Evolutionary conservation across 2,113 vertebrate species (phyloP), one percentile per base, ranked within the genome.

Genomic region (Castor canadensis): DNA sequence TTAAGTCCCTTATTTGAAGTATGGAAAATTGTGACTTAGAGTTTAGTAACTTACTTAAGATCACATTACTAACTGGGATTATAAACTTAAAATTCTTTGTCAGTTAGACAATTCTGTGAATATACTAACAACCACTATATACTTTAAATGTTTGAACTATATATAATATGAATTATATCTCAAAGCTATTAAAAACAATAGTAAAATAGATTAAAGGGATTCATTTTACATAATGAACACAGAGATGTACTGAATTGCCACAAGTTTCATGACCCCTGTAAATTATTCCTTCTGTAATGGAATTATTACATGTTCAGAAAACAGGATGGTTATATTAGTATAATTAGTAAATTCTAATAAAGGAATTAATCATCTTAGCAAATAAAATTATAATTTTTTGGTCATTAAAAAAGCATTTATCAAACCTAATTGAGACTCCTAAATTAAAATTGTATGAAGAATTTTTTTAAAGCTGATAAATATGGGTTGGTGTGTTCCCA

Each of bases 281-380:
- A 75, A 87, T 66, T 58, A 64, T 22, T 72, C n/a, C 64, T 95
- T 66, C 17, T 91, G 7, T 52, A 62, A 35, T 67, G 35, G 73
- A 75, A 75, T 93, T n/a, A 88, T 6, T 77, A 19, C 56, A 19
- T 75, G 38, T 88, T 91, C 92, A 97, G 24, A 66, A 82, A 89
- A 87, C 0, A 60, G 75, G 3, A 71, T 96, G 94, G 86, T 81
- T 30, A 40, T 84, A 11, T 64, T 0, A 0, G 20, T 12, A 9
- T 72, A 95, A 3, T 72, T 95, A 66, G 49, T 89, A 85, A 72
- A 93, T 96, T 47, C 88, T 81, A 95, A 94, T 91, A 96, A 38
- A 89, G 49, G 10, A 56, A 47, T 30, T 84, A 13, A 85, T 71
- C 40, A 47, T 0, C 30, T 97, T 97, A 83, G 69, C 12, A 54